Percentiles rank a stretch among this genome's conserved stretches.
These are phyloP conservation scores for Metellina segmentata DNA, from an alignment of 2,888 invertebrate genomes.

Conservation along the genomic window DNA sequence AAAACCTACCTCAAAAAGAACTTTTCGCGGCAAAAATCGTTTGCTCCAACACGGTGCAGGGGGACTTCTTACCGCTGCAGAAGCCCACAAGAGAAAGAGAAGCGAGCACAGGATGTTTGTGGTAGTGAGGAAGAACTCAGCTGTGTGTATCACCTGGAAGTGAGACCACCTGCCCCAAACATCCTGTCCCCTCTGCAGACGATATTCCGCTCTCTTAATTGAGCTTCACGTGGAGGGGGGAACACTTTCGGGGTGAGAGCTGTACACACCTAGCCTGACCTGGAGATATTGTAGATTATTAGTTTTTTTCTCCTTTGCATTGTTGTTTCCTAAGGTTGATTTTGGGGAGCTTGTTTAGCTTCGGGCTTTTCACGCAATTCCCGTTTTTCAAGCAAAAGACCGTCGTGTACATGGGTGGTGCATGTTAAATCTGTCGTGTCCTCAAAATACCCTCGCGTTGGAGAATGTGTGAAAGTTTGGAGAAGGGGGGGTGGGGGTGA, in stretches of 20 bases:
- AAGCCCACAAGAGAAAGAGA: neutral
- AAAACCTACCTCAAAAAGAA: no score
- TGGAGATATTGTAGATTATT: constrained; percentile 5
- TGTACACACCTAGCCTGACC: constrained; percentile 43
- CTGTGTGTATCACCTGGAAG: constrained; percentile 66
- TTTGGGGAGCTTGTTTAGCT: no score
- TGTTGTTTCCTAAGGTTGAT: no score
- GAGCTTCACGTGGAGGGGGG: neutral
- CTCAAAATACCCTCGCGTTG: no score
- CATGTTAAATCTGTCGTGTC: no score
- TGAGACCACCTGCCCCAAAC: constrained; percentile 16
- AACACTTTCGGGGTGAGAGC: neutral
- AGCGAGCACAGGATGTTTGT: neutral
- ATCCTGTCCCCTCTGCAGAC: neutral
- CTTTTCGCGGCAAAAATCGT: neutral
- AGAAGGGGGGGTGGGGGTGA: no score
- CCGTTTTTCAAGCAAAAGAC: no score
- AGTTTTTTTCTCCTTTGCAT: neutral
- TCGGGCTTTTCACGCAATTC: no score
- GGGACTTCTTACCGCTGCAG: neutral
- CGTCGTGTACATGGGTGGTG: no score
- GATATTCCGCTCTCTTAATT: no score
- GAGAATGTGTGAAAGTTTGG: no score
- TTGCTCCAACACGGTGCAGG: constrained; percentile 7
- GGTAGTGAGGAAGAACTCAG: constrained; percentile 11